Evolutionary conservation across 2,797 vertebrate genomes (phyloP), one percentile per base, ranked within the genome.

Genomic region (Phrynocephalus guinanensis): DNA sequence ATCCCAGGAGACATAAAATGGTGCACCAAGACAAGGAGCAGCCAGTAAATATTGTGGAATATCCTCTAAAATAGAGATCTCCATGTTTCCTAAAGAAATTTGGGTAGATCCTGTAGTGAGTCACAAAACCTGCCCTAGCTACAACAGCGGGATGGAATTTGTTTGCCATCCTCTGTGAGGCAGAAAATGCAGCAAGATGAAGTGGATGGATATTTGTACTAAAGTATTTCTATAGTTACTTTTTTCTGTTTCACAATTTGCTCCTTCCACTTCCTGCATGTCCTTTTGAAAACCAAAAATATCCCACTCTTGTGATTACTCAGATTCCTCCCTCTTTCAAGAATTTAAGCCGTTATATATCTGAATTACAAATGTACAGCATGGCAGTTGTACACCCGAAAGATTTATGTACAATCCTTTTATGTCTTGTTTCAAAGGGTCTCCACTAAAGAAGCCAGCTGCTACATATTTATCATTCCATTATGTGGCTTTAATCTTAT

Each of bases 401-500:
- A 1, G 1, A 93, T 88, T 80, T 81, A 79, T 92, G 83, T 67
- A 91, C 90, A 93, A 94, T 84, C 5, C 91, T 93, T 95, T 94
- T 91, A 91, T 93, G 86, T 93, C 81, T 92, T 79, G 89, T 92
- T 90, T 93, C 86, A 84, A 92, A 93, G 91, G 91, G 86, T 88
- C 93, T 93, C 91, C 91, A 60, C 72, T 0, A 8, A 90, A 94
- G 89, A 95, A 95, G 48, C 79, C 93, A 93, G 92, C 86, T 96
- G 93, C 92, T 95, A 88, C 87, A 94, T 93, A 95, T 93, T 95
- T 95, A 94, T 94, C 93, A 92, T 89, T 93, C 89, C 91, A 91
- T 94, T 90, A 91, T 90, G 83, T 82, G 86, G 92, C 91, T 67
- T 91, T 82, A 91, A 93, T 82, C 92, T 93, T 86, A 22, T 89